Conservation (phyloP, 2,797 vertebrate genomes). For the Poecilia picta region DNA sequence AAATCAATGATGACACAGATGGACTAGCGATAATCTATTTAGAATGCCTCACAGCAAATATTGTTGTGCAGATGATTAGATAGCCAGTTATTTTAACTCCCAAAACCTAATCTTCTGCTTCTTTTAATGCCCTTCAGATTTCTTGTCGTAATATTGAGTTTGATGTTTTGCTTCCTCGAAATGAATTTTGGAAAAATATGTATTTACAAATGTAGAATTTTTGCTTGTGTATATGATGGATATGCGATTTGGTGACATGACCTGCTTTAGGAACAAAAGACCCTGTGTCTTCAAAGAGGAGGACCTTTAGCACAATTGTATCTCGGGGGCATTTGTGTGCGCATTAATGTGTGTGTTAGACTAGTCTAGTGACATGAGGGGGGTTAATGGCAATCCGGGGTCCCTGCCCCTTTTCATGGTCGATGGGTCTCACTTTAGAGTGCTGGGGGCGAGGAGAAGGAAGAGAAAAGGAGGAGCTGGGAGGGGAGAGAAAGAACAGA, state of each 20-base stretch:
- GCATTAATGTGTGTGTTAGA: constrained; percentile 38
- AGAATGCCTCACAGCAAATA: constrained; percentile 99
- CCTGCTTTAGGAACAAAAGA: constrained; percentile 89
- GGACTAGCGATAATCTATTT: constrained; percentile 99
- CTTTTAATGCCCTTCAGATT: constrained; percentile 62
- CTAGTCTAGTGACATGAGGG: constrained; percentile 62
- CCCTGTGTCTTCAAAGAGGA: constrained; percentile 87
- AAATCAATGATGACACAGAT: constrained; percentile 99
- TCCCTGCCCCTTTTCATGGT: constrained; percentile 81
- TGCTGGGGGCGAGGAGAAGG: constrained; percentile 59
- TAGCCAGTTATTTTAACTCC: constrained; percentile 92
- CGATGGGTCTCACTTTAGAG: constrained; percentile 87
- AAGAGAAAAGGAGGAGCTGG: constrained; percentile 65
- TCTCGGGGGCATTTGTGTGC: constrained; percentile 84
- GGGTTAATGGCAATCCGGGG: constrained; percentile 77
- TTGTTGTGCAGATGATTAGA: constrained; percentile 99
- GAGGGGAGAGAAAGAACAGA: constrained; percentile 54
- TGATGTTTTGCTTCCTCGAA: constrained; percentile 52
- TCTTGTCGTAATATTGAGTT: constrained; percentile 53
- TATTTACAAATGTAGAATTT: background rate
- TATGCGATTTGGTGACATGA: constrained; percentile 75
- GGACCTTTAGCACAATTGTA: constrained; percentile 91
- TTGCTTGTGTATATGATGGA: constrained; percentile 14
- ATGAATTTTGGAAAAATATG: constrained; percentile 35
- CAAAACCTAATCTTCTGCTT: constrained; percentile 70